Percentiles rank a stretch among this genome's conserved stretches.
phyloP scores from a whole-genome alignment of 2,888 invertebrate species.

The Aleiodes testaceus region DNA sequence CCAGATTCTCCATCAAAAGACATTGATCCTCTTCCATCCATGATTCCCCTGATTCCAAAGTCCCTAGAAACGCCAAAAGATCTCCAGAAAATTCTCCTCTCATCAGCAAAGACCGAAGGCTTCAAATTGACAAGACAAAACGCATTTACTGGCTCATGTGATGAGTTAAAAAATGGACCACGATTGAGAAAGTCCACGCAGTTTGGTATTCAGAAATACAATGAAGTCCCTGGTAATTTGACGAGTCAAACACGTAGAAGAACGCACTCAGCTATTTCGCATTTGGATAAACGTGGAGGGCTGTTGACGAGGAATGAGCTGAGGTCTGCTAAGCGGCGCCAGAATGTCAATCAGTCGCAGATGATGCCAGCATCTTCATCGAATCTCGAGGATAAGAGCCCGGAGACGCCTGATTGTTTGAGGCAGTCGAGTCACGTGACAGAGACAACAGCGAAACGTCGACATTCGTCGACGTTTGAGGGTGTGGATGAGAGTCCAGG shows the following conservation, averaged over 20 bases:
- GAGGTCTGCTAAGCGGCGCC: conserved; percentile 43
- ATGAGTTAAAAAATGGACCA: conserved; percentile 51
- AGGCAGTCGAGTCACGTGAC: not conserved
- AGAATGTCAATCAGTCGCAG: conserved; percentile 30
- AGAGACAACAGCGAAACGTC: conserved; percentile 53
- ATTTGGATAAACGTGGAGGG: conserved; percentile 24
- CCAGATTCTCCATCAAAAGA: conserved; percentile 25
- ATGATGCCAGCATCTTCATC: conserved; percentile 35
- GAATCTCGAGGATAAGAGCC: conserved; percentile 24
- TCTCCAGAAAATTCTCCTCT: not conserved
- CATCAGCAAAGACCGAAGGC: not conserved
- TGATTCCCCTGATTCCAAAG: not conserved
- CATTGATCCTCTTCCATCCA: not conserved
- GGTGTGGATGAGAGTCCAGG: conserved; percentile 48
- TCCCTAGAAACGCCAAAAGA: not conserved
- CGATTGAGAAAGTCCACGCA: conserved; percentile 34
- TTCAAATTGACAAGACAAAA: conserved; percentile 51
- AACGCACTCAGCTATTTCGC: conserved; percentile 1
- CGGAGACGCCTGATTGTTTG: conserved; percentile 41
- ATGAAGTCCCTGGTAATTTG: not conserved
- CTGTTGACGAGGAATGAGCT: conserved; percentile 32
- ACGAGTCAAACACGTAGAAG: conserved; percentile 17
- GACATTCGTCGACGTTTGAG: conserved; percentile 62
- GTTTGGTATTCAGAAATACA: conserved; percentile 1
- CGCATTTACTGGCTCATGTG: conserved; percentile 52